phyloP scores from a whole-genome alignment of 2,113 vertebrate genomes.

The Sialia sialis region DNA sequence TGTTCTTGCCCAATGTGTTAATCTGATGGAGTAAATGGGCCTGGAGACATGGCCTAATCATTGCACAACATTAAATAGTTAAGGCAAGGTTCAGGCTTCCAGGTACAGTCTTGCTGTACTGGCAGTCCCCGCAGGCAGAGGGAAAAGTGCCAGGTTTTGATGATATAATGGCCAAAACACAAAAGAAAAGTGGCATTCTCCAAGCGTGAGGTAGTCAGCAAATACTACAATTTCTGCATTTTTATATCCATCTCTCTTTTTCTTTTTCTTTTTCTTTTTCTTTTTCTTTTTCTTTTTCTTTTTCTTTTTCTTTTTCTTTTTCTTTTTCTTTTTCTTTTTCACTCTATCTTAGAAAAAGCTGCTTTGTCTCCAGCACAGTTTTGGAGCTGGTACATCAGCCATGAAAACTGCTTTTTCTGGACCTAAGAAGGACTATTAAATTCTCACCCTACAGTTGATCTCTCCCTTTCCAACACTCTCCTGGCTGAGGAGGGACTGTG shows the following conservation, averaged over 20 bases:
- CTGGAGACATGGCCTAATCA: conserved; percentile 30
- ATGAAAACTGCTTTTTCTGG: background rate
- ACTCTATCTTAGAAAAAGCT: background rate
- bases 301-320: background rate
- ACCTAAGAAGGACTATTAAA: background rate
- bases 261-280: background rate
- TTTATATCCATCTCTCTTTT: background rate
- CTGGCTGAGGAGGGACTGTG: background rate
- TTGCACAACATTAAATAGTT: conserved; percentile 45
- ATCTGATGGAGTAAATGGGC: conserved; percentile 58
- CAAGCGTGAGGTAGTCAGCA: background rate
- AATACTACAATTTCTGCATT: background rate
- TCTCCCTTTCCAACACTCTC: background rate
- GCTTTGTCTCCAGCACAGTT: background rate
- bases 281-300: background rate
- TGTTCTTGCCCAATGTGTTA: conserved; percentile 49
- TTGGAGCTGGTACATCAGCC: background rate
- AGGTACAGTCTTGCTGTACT: background rate
- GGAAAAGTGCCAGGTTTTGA: background rate
- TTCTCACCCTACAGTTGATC: background rate
- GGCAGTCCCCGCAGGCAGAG: background rate
- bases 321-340: background rate
- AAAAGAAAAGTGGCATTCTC: background rate
- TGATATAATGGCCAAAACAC: background rate
- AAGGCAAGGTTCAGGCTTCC: conserved; percentile 35